phyloP scores from a whole-genome alignment of 2,113 vertebrate genomes.

The Bujurquina vittata region DNA sequence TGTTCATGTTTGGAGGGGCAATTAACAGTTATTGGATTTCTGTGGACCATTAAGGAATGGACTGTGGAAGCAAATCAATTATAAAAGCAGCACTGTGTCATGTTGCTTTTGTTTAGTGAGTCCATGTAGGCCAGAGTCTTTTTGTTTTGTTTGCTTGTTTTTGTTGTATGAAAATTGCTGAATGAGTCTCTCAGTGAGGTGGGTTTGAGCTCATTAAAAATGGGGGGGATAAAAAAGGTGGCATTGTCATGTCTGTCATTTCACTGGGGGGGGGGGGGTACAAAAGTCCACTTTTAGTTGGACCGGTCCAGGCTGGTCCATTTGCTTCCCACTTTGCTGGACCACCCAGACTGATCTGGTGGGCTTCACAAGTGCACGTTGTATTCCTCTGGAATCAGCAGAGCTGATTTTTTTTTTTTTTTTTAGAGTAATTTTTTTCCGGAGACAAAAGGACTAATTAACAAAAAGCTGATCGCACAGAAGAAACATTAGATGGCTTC shows the following conservation, averaged over 20 bases:
- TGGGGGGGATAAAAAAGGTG: slow-evolving; percentile 9
- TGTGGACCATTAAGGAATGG: slow-evolving; percentile 44
- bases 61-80: slow-evolving; percentile 54
- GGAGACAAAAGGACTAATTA: slow-evolving; percentile 48
- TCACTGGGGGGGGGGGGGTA: slow-evolving; percentile 46
- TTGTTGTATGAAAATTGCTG: slow-evolving; percentile 64
- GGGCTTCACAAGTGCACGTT: slow-evolving; percentile 65
- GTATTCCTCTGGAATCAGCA: slow-evolving; percentile 52
- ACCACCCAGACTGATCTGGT: slow-evolving; percentile 70
- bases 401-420: too few relatives aligned
- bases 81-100: slow-evolving; percentile 52
- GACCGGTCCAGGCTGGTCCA: slow-evolving; percentile 54
- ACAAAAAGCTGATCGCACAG: slow-evolving; percentile 23
- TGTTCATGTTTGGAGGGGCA: slow-evolving; percentile 60
- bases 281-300: slow-evolving; percentile 56
- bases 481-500: slow-evolving; percentile 12
- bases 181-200: slow-evolving; percentile 42
- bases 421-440: slow-evolving; percentile 37
- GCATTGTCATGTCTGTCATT: slow-evolving; percentile 65
- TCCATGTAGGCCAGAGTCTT: slow-evolving; percentile 19
- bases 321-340: slow-evolving; percentile 49
- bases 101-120: slow-evolving; percentile 44
- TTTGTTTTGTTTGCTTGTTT: slow-evolving; percentile 37
- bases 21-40: slow-evolving; percentile 65
- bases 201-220: slow-evolving; percentile 74